A percentile compares a stretch with the other conserved stretches of the same genome.
phyloP scores from a whole-genome alignment of 2,113 vertebrate species.

The Verasper variegatus region DNA sequence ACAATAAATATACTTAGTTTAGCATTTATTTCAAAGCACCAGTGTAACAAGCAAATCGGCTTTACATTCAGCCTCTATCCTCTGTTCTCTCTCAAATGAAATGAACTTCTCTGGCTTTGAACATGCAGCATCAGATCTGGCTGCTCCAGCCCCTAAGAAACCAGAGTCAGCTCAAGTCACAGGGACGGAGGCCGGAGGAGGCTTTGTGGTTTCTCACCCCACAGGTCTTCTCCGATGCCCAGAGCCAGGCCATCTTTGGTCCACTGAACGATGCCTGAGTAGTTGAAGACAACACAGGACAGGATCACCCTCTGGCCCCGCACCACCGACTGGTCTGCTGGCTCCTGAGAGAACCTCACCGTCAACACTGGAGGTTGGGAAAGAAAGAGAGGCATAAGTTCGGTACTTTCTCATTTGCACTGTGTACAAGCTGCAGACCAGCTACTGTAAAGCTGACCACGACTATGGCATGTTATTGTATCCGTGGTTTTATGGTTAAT shows the following conservation, averaged over 20 bases:
- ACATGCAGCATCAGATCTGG: too few species aligned
- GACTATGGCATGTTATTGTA: conserved; percentile 3
- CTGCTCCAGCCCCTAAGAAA: too few species aligned
- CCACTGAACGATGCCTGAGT: conserved; percentile 96
- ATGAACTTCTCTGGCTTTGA: too few species aligned
- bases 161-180: too few species aligned
- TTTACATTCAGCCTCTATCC: not conserved
- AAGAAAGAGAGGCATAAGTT: conserved; percentile 30
- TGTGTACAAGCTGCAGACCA: not conserved
- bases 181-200: conserved; percentile 26
- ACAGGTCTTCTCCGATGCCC: conserved; percentile 93
- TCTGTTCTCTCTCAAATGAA: too few species aligned
- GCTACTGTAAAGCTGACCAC: conserved; percentile 7
- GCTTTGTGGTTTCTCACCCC: conserved; percentile 82
- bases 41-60: not conserved
- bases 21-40: not conserved
- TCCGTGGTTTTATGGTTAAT: conserved; percentile 45
- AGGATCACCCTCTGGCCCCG: conserved; percentile 90
- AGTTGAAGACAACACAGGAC: conserved; percentile 94
- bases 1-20: not conserved
- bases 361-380: conserved; percentile 74
- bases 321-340: conserved; percentile 93
- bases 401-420: conserved; percentile 26
- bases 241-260: conserved; percentile 96
- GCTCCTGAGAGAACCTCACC: conserved; percentile 93